Percentiles rank a stretch among this genome's conserved stretches.
These are phyloP conservation scores for Bimastos eiseni DNA, from an alignment of 2,888 invertebrate genomes.

Conservation along the genomic window DNA sequence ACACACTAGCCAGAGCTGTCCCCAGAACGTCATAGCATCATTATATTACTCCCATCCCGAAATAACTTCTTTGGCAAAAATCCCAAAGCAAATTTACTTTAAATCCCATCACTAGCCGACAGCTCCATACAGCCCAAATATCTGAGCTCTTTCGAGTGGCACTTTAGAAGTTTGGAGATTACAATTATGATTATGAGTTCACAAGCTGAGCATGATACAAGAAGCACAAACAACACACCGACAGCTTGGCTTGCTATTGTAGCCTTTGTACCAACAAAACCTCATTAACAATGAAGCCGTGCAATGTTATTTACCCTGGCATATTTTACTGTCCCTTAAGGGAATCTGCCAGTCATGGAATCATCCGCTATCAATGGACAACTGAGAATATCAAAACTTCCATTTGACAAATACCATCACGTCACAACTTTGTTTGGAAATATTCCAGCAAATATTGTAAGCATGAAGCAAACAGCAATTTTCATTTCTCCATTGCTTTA, in stretches of 20 bases:
- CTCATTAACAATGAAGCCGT: background rate
- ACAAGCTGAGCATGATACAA: constrained; percentile 4
- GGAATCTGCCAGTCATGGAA: background rate
- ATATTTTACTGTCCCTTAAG: background rate
- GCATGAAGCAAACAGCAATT: background rate
- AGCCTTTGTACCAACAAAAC: background rate
- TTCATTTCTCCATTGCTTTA: background rate
- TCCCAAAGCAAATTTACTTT: too few relatives aligned
- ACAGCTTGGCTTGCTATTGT: background rate
- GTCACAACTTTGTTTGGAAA: background rate
- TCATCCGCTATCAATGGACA: background rate
- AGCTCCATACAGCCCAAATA: too few relatives aligned
- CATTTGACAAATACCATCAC: background rate
- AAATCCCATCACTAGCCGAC: too few relatives aligned
- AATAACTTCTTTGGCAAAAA: too few relatives aligned
- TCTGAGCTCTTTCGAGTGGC: too few relatives aligned
- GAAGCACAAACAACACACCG: background rate
- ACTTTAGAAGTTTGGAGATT: too few relatives aligned
- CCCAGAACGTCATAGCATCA: too few relatives aligned
- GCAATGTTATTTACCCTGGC: background rate
- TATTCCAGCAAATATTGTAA: background rate
- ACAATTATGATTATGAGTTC: too few relatives aligned
- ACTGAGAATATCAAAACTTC: background rate
- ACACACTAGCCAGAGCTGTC: too few relatives aligned
- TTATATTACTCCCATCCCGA: too few relatives aligned